A percentile compares a stretch with the other conserved stretches of the same genome.
Evolutionary conservation across 2,113 vertebrate species (phyloP).

Genomic region (Oreotragus oreotragus): DNA sequence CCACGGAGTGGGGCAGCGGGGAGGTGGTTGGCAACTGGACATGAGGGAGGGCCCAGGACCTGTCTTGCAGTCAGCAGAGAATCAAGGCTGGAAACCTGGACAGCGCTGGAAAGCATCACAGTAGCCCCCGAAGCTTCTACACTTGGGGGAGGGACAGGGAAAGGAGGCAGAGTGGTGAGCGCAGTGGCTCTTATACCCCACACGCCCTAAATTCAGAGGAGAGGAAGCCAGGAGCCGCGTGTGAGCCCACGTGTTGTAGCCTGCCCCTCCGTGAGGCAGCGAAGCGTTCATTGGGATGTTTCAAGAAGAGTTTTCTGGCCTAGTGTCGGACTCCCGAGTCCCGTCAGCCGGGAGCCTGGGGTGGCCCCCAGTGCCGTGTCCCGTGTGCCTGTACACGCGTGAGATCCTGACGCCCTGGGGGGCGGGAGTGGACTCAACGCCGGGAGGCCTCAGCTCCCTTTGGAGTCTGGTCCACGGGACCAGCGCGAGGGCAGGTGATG

Average conservation of each 20-base stretch:
- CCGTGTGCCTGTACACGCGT: fast-evolving
- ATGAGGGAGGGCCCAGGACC: background rate
- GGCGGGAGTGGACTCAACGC: fast-evolving
- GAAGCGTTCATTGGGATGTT: fast-evolving
- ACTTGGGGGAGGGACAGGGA: background rate
- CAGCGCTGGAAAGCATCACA: background rate
- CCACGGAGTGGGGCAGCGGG: fast-evolving
- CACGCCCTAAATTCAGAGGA: no score
- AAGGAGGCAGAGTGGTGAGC: fast-evolving
- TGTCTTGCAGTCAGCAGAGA: fast-evolving
- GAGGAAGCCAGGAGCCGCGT: fast-evolving
- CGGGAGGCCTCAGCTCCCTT: background rate
- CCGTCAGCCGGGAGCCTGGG: background rate
- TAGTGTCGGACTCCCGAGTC: background rate
- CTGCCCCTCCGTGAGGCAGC: background rate
- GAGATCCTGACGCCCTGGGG: background rate
- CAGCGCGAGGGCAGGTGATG: background rate
- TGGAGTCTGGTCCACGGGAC: fast-evolving
- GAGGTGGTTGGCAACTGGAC: background rate
- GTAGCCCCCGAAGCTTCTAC: background rate
- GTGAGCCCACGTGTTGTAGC: fast-evolving
- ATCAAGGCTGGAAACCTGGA: background rate
- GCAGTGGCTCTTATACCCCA: fast-evolving
- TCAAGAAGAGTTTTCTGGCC: background rate
- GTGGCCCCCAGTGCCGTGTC: background rate